A percentile compares a stretch with the other conserved stretches of the same genome.
Evolutionary conservation across 2,113 vertebrate species (phyloP).

Genomic region (cat (Felis catus)): DNA sequence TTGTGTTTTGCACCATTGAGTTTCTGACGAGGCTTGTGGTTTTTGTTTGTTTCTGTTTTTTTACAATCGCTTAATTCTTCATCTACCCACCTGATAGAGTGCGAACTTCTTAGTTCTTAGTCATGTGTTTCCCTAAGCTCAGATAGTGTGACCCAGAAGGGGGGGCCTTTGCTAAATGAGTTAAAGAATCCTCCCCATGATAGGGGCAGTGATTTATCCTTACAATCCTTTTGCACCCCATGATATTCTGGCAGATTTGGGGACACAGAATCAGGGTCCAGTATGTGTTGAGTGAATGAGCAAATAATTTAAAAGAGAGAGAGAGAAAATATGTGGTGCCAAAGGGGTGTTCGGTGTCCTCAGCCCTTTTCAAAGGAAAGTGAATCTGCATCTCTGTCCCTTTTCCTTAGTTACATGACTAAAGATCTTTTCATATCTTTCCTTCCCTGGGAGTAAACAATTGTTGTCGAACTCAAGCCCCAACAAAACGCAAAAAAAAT

Average conservation of each 20-base stretch:
- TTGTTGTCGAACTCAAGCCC: constrained; percentile 59
- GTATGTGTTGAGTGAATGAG: background rate
- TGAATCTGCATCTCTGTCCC: background rate
- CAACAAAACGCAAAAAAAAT: constrained; percentile 53
- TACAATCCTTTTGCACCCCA: background rate
- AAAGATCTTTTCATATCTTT: constrained; percentile 59
- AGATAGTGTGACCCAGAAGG: background rate
- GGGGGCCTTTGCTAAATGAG: background rate
- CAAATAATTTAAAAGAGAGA: background rate
- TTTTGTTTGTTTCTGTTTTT: background rate
- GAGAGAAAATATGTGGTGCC: background rate
- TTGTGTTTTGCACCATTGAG: background rate
- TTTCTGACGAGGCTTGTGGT: background rate
- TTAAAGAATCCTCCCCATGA: background rate
- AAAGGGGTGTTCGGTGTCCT: background rate
- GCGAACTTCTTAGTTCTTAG: background rate
- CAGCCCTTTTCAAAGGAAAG: background rate
- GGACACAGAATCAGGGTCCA: background rate
- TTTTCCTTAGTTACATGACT: background rate
- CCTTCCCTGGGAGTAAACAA: constrained; percentile 43
- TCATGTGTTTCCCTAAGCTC: background rate
- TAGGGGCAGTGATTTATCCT: background rate
- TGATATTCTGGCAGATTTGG: background rate
- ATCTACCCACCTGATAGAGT: background rate
- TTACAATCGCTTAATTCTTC: background rate